Percentiles rank a stretch among this genome's conserved stretches.
phyloP scores from a whole-genome alignment of 92 coral and sea anemone genomes.

The Galaxea fascicularis region DNA sequence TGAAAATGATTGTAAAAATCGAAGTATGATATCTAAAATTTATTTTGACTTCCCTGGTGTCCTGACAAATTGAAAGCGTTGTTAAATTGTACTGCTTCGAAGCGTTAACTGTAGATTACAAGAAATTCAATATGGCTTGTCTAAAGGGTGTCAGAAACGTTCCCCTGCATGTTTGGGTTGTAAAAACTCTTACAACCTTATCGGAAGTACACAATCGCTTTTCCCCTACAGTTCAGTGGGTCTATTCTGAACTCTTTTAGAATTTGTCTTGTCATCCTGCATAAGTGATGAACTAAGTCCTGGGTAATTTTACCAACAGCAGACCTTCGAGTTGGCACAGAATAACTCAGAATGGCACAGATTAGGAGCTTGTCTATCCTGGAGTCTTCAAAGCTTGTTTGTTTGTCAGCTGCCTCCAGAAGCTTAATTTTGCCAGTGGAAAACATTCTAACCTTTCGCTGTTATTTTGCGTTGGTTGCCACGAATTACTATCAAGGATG shows the following conservation, averaged over 20 bases:
- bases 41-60: too few relatives aligned
- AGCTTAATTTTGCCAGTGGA: neutral
- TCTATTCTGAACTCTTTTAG: neutral
- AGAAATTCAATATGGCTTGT: neutral
- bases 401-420: neutral
- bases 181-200: neutral
- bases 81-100: neutral
- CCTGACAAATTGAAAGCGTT: too few relatives aligned
- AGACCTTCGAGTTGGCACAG: too few relatives aligned
- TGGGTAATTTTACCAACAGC: too few relatives aligned
- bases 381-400: neutral
- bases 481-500: neutral
- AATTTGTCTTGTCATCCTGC: too few relatives aligned
- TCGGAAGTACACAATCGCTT: neutral
- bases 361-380: neutral
- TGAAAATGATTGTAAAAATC: too few relatives aligned
- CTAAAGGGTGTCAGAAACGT: too few relatives aligned
- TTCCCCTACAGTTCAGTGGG: neutral
- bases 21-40: too few relatives aligned
- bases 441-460: neutral
- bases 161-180: neutral
- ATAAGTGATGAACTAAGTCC: too few relatives aligned
- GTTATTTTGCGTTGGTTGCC: too few relatives aligned
- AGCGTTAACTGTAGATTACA: conserved; percentile 1
- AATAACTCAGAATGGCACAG: neutral